phyloP scores from a whole-genome alignment of 2,797 vertebrate genomes.

The Hydrophis major region DNA sequence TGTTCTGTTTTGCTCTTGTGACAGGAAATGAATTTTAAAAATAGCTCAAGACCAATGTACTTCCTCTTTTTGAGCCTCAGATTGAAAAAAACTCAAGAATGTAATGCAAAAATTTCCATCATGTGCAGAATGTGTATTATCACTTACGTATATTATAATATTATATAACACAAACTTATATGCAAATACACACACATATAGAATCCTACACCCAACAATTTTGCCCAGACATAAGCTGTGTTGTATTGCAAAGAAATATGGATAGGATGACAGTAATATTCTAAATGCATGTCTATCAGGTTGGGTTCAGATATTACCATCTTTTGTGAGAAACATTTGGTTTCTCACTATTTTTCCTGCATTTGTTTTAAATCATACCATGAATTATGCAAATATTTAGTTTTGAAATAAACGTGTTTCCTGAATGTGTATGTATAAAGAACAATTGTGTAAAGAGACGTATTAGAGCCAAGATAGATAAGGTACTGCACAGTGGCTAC shows the following conservation, averaged over 20 bases:
- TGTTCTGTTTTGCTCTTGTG: conserved; percentile 47
- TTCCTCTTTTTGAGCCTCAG: conserved; percentile 59
- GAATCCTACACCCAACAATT: not conserved
- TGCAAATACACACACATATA: not conserved
- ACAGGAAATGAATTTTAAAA: conserved; percentile 58
- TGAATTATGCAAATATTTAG: not conserved
- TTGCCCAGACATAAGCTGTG: not conserved
- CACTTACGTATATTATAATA: not conserved
- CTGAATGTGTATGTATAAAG: not conserved
- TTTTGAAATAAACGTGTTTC: not conserved
- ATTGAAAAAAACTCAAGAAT: conserved; percentile 1
- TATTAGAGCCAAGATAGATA: not conserved
- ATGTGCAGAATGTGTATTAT: not conserved
- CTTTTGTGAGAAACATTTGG: not conserved
- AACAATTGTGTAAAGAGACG: not conserved
- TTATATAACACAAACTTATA: not conserved
- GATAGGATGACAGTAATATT: not conserved
- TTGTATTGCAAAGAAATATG: not conserved
- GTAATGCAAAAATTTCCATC: conserved; percentile 7
- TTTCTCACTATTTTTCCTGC: not conserved
- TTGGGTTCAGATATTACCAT: not conserved
- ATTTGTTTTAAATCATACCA: not conserved
- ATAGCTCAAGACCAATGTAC: conserved; percentile 57
- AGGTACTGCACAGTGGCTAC: not conserved
- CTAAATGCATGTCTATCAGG: not conserved